Evolutionary conservation across 2,888 invertebrate species (phyloP).

Genomic region (Lasioglossum calceatum): DNA sequence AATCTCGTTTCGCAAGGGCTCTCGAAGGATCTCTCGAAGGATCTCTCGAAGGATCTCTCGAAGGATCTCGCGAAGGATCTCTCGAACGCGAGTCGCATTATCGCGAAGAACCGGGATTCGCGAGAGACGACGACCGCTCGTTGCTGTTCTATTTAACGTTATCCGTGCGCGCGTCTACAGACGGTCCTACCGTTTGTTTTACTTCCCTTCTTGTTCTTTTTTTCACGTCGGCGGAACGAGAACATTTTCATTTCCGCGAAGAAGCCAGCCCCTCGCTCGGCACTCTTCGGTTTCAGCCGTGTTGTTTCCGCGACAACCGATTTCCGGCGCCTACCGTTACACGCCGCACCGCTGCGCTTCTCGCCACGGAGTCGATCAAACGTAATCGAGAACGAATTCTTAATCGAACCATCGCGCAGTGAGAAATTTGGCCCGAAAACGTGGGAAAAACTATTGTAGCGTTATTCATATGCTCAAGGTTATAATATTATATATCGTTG

Average conservation of each 20-base stretch:
- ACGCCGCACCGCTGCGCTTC: not conserved
- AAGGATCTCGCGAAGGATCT: not conserved
- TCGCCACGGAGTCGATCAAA: not conserved
- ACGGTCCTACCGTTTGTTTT: not conserved
- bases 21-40: not conserved
- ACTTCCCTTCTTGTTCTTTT: not conserved
- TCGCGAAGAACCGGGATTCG: not conserved
- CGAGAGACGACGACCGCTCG: not conserved
- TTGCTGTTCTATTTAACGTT: slow-evolving; percentile 8
- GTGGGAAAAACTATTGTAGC: too few relatives aligned
- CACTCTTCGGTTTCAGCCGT: not conserved
- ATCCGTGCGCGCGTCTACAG: not conserved
- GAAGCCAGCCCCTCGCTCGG: not conserved
- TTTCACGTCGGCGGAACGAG: slow-evolving; percentile 1
- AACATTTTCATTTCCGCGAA: slow-evolving; percentile 7
- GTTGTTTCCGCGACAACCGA: slow-evolving; percentile 5
- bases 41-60: not conserved
- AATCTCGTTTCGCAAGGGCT: not conserved
- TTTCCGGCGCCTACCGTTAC: not conserved
- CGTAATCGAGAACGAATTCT: not conserved
- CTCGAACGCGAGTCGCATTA: not conserved
- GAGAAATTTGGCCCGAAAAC: too few relatives aligned
- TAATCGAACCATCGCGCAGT: not conserved
- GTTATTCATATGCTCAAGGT: too few relatives aligned
- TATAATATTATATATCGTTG: too few relatives aligned